Conservation (phyloP, 2,888 invertebrate species). For the Acanthosepion lycidas region DNA sequence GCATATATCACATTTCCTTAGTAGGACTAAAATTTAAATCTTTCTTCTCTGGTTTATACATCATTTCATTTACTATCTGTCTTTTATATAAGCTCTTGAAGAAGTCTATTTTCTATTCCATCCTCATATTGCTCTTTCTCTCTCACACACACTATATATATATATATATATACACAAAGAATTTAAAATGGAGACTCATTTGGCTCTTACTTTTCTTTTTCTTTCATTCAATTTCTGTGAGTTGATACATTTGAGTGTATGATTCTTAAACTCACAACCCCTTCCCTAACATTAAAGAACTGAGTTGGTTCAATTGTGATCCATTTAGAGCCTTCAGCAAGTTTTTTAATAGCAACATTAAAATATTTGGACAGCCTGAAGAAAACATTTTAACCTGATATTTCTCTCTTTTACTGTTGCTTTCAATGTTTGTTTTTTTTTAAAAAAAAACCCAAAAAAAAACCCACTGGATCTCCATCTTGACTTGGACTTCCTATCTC, state of each 20-base stretch:
- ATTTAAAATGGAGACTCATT: background rate
- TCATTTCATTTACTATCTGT: too few species aligned
- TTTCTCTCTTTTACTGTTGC: background rate
- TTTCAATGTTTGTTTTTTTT: background rate
- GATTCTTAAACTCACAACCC: background rate
- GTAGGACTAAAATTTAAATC: too few species aligned
- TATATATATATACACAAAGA: background rate
- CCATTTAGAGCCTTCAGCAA: background rate
- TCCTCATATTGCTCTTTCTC: too few species aligned
- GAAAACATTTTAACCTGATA: background rate
- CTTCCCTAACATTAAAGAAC: background rate
- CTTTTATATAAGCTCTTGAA: too few species aligned
- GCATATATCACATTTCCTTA: too few species aligned
- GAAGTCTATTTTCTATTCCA: too few species aligned
- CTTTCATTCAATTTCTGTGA: background rate
- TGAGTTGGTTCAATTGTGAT: background rate
- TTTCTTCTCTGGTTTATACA: too few species aligned
- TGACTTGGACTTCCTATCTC: background rate
- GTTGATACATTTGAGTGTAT: background rate
- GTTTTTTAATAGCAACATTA: background rate
- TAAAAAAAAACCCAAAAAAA: background rate
- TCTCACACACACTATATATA: background rate
- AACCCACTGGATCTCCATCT: background rate
- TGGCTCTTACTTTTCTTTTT: background rate
- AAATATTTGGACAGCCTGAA: background rate